Evolutionary conservation across 2,888 invertebrate species (phyloP).

Genomic region (Carterocephalus palaemon): DNA sequence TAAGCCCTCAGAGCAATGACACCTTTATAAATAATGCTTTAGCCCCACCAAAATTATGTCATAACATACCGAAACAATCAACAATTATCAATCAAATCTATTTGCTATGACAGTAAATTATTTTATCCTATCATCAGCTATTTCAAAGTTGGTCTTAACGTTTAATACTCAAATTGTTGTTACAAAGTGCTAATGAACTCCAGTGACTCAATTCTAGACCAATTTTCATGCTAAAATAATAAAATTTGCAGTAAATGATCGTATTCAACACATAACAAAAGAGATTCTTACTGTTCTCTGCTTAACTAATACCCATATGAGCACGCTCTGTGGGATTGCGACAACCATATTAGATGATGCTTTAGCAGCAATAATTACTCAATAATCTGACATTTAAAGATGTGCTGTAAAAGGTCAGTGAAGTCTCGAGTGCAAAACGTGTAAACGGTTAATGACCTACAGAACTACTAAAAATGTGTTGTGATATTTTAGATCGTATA

Average conservation of each 20-base stretch:
- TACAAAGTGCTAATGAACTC: neutral
- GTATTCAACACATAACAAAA: neutral
- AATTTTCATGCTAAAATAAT: no score
- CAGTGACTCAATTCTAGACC: no score
- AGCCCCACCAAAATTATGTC: no score
- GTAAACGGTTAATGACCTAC: slow-evolving; percentile 49
- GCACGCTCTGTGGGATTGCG: slow-evolving; percentile 5
- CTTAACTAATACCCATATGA: neutral
- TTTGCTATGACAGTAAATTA: no score
- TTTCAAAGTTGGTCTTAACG: no score
- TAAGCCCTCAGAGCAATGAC: no score
- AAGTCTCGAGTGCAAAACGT: slow-evolving; percentile 17
- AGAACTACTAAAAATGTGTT: slow-evolving; percentile 21
- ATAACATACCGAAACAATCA: no score
- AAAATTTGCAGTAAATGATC: neutral
- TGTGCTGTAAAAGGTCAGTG: slow-evolving; percentile 35
- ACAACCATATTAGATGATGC: slow-evolving; percentile 20
- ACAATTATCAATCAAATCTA: no score
- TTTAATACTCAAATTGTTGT: no score
- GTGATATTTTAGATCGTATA: neutral
- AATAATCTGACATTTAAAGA: slow-evolving; percentile 59
- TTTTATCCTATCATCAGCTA: no score
- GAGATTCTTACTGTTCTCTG: slow-evolving; percentile 2
- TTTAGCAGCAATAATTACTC: slow-evolving; percentile 49
- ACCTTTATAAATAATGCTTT: no score